Evolutionary conservation across 1,140 invertebrate genomes (phyloP).

Genomic region (Amphibalanus amphitrite): DNA sequence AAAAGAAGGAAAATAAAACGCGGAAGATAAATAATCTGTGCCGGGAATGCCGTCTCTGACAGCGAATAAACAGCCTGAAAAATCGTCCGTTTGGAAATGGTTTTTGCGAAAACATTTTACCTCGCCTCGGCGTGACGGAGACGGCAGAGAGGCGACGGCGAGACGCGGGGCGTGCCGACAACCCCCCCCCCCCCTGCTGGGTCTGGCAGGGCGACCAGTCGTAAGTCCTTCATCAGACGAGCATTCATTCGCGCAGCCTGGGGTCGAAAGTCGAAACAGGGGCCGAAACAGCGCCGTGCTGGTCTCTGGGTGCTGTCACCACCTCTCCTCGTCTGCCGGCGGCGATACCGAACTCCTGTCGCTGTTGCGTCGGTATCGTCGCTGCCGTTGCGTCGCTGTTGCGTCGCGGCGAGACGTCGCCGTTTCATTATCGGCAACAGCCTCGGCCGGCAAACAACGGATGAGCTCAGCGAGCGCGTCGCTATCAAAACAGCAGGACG

Average conservation of each 20-base stretch:
- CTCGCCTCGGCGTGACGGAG: not conserved
- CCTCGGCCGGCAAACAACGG: not conserved
- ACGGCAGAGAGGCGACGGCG: not conserved
- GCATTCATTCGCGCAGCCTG: not conserved
- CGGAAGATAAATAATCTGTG: not conserved
- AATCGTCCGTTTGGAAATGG: not conserved
- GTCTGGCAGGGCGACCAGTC: not conserved
- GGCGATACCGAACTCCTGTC: too few species aligned
- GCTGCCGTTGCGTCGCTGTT: too few species aligned
- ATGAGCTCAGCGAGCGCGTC: not conserved
- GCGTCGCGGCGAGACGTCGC: too few species aligned
- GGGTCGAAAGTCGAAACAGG: not conserved
- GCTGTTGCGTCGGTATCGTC: too few species aligned
- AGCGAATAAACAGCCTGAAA: slow-evolving; percentile 1
- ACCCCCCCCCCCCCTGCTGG: too few species aligned
- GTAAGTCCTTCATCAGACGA: not conserved
- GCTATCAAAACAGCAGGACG: not conserved
- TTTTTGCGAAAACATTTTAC: slow-evolving; percentile 2
- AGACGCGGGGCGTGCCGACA: not conserved
- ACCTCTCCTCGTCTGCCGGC: too few species aligned
- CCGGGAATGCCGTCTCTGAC: not conserved
- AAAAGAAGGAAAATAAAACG: slow-evolving; percentile 2
- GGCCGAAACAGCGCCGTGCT: not conserved
- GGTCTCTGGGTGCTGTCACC: not conserved
- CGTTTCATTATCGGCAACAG: not conserved